phyloP scores from a whole-genome alignment of 2,113 vertebrate genomes.

The Urocolius indicus region DNA sequence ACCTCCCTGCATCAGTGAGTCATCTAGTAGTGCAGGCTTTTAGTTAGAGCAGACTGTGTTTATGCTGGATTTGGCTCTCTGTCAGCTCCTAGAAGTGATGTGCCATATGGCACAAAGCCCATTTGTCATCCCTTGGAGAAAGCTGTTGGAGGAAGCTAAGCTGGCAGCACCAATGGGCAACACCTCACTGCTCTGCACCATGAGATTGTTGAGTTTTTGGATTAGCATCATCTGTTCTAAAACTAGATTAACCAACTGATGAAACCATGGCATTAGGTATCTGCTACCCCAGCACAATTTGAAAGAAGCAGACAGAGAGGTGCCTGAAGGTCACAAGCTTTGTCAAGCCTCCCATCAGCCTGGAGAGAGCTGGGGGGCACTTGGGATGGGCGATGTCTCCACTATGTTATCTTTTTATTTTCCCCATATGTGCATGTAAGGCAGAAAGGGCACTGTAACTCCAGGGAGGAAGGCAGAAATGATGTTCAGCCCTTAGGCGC shows the following conservation, averaged over 20 bases:
- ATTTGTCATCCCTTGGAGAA: not conserved
- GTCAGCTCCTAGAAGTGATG: not conserved
- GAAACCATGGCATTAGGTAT: not conserved
- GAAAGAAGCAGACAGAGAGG: not conserved
- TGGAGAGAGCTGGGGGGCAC: not conserved
- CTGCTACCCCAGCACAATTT: not conserved
- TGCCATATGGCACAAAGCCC: not conserved
- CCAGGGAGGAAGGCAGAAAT: not conserved
- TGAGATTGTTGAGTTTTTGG: rapidly evolving
- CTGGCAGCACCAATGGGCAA: not conserved
- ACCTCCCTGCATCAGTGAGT: rapidly evolving
- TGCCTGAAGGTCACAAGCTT: rapidly evolving
- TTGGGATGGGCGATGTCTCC: rapidly evolving
- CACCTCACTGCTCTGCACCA: not conserved
- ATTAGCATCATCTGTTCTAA: not conserved
- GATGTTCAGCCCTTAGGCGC: not conserved
- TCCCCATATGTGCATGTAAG: rapidly evolving
- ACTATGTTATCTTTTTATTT: not conserved
- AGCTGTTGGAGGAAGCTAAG: not conserved
- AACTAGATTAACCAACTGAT: not conserved
- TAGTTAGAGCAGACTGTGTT: not conserved
- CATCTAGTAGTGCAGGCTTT: not conserved
- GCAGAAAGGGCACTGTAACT: not conserved
- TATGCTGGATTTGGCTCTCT: not conserved
- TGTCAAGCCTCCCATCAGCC: not conserved